Percentiles rank a stretch among this genome's conserved stretches.
Evolutionary conservation across 2,888 invertebrate genomes (phyloP).

Genomic region (Orthonychiurus folsomi): DNA sequence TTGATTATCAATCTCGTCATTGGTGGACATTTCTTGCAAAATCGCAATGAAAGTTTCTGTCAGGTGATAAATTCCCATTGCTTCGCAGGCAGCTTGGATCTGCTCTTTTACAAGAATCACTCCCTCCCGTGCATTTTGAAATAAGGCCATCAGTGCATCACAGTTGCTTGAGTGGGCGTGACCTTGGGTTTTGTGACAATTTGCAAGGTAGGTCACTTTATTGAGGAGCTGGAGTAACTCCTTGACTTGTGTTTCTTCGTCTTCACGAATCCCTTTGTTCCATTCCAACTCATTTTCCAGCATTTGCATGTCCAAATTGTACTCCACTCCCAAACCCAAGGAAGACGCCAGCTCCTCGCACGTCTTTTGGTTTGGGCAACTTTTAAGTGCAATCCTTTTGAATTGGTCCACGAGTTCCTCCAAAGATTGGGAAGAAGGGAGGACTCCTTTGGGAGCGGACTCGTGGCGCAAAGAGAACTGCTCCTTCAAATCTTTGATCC

Average conservation of each 20-base stretch:
- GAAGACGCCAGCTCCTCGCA: not conserved
- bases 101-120: too few relatives aligned
- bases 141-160: not conserved
- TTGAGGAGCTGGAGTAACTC: conserved; percentile 4
- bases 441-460: not conserved
- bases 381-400: not conserved
- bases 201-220: not conserved
- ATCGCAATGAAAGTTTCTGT: too few relatives aligned
- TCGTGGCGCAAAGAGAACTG: too few relatives aligned
- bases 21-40: too few relatives aligned
- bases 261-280: not conserved
- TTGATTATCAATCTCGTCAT: too few relatives aligned
- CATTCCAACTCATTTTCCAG: too few relatives aligned
- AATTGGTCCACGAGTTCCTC: not conserved
- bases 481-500: not conserved
- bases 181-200: not conserved
- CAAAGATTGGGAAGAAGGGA: not conserved
- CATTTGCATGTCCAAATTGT: too few relatives aligned
- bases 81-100: too few relatives aligned
- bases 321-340: not conserved
- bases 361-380: not conserved
- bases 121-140: conserved; percentile 3
- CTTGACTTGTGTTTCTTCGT: not conserved
- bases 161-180: not conserved
- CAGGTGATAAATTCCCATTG: too few relatives aligned